Percentiles rank a stretch among this genome's conserved stretches.
These are phyloP conservation scores for Drosophila helvetica DNA, from an alignment of 2,888 invertebrate species.

Conservation along the genomic window DNA sequence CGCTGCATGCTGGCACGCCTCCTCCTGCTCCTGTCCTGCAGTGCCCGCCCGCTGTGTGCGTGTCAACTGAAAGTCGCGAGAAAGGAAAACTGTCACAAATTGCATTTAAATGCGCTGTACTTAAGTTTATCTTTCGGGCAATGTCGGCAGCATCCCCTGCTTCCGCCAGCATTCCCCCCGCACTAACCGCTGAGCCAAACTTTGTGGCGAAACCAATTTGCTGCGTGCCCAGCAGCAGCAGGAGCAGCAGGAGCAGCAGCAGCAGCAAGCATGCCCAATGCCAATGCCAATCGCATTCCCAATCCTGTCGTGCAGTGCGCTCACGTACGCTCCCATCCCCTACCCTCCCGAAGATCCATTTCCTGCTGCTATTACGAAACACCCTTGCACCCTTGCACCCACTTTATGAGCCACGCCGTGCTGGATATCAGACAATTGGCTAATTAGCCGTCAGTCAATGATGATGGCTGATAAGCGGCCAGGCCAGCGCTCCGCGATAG, in stretches of 20 bases:
- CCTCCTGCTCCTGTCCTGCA: not conserved
- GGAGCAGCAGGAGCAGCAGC: too few relatives aligned
- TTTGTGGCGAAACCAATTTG: constrained; percentile 37
- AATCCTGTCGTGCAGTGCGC: constrained; percentile 19
- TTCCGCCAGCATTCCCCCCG: too few relatives aligned
- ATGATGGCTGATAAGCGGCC: constrained; percentile 40
- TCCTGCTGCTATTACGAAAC: constrained; percentile 14
- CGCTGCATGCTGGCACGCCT: not conserved
- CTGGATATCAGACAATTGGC: constrained; percentile 34
- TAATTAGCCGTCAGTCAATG: constrained; percentile 17
- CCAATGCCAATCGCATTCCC: constrained; percentile 10
- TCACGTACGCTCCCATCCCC: constrained; percentile 22
- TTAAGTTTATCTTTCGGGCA: constrained; percentile 47
- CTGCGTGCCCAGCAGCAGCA: constrained; percentile 27
- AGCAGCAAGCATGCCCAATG: too few relatives aligned
- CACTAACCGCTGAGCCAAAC: constrained; percentile 3
- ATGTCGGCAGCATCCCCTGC: constrained; percentile 10
- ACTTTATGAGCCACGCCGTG: constrained; percentile 2
- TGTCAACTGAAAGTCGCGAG: constrained; percentile 65
- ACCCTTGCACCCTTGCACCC: not conserved
- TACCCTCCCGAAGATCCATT: constrained; percentile 5
- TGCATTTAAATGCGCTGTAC: constrained; percentile 66
- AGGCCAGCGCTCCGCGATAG: constrained; percentile 20
- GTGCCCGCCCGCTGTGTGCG: constrained; percentile 31
- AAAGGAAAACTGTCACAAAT: constrained; percentile 63